Conservation (phyloP, 2,888 invertebrate genomes). For the Trilocha varians region DNA sequence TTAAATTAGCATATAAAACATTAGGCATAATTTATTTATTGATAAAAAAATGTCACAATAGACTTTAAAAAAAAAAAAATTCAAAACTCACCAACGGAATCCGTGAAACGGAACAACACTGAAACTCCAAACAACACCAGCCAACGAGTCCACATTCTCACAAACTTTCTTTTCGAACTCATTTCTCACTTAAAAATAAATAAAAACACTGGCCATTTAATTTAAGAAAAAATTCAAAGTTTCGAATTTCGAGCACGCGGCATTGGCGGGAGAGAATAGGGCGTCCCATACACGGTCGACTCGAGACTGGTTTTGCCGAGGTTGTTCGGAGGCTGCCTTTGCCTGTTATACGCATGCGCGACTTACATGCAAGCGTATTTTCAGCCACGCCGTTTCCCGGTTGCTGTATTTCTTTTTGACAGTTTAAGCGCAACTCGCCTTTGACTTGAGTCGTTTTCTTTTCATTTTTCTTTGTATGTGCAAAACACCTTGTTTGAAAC, state of each 20-base stretch:
- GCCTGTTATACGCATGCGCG: slow-evolving; percentile 2
- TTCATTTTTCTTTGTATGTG: slow-evolving; percentile 10
- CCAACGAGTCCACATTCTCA: slow-evolving; percentile 46
- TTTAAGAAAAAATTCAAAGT: slow-evolving; percentile 12
- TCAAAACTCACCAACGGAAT: slow-evolving; percentile 55
- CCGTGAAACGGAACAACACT: slow-evolving; percentile 59
- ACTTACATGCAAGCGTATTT: slow-evolving; percentile 20
- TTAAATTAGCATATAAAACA: not conserved
- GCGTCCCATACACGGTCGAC: slow-evolving; percentile 1
- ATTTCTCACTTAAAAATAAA: slow-evolving; percentile 13
- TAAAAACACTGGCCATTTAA: slow-evolving; percentile 7
- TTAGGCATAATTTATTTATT: not conserved
- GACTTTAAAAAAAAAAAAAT: not conserved
- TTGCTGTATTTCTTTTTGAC: slow-evolving; percentile 34
- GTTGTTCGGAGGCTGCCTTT: not conserved
- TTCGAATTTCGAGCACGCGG: slow-evolving; percentile 9
- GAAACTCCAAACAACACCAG: slow-evolving; percentile 55
- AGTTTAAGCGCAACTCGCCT: slow-evolving; percentile 27
- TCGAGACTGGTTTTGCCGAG: slow-evolving; percentile 4
- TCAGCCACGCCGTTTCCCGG: slow-evolving; percentile 19
- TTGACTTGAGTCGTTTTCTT: slow-evolving; percentile 26
- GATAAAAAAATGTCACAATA: not conserved
- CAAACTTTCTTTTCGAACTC: slow-evolving; percentile 28
- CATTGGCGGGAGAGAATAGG: not conserved
- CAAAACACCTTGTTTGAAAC: not conserved